Conservation (phyloP, 2,888 invertebrate species). For the Leptopilina myrica region DNA sequence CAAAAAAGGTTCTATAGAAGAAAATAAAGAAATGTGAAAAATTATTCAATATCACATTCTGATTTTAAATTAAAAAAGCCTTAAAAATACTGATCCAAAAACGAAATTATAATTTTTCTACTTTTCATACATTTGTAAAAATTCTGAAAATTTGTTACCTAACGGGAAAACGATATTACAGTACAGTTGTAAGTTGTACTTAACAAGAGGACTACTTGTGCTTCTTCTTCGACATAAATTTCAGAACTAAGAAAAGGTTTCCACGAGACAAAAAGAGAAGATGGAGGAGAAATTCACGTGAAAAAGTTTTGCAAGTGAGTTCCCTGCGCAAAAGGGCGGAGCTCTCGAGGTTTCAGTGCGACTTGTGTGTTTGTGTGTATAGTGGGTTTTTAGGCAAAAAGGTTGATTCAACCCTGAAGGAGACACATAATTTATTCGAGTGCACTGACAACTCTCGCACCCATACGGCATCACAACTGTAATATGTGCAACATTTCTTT, state of each 20-base stretch:
- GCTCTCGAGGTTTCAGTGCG: constrained; percentile 13
- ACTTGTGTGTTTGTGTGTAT: not conserved
- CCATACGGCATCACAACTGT: constrained; percentile 5
- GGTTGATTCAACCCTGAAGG: constrained; percentile 38
- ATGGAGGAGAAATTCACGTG: constrained; percentile 16
- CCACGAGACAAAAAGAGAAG: constrained; percentile 27
- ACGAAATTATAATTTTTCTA: too few relatives aligned
- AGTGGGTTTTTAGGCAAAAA: constrained; percentile 24
- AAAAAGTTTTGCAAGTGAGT: constrained; percentile 5
- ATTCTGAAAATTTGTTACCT: not conserved
- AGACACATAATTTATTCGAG: constrained; percentile 37
- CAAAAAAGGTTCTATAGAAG: too few relatives aligned
- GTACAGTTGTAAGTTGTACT: not conserved
- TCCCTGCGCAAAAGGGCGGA: constrained; percentile 20
- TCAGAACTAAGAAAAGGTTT: constrained; percentile 20
- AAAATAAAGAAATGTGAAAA: too few relatives aligned
- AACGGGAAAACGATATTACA: not conserved
- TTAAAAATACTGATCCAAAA: too few relatives aligned
- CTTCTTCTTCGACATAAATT: constrained; percentile 35
- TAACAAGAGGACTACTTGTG: not conserved
- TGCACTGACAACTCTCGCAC: constrained; percentile 6
- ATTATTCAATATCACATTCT: too few relatives aligned
- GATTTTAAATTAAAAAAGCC: too few relatives aligned
- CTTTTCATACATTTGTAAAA: too few relatives aligned
- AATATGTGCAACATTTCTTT: constrained; percentile 30